phyloP scores from a whole-genome alignment of 2,113 vertebrate genomes.

The Microtus richardsoni region DNA sequence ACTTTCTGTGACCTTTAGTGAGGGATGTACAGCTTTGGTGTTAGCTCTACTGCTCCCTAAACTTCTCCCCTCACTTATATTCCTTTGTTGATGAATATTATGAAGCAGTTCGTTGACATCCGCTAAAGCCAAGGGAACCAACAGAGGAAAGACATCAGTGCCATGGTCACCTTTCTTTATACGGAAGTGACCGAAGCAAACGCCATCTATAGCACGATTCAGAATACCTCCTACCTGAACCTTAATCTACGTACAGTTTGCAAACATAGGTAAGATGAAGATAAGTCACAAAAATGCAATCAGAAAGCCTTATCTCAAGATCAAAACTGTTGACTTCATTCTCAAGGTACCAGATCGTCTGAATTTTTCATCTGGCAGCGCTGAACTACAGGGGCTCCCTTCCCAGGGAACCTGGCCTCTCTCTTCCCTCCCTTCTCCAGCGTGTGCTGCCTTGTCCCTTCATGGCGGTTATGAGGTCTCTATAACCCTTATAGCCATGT shows the following conservation, averaged over 20 bases:
- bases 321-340: neutral
- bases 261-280: neutral
- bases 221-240: neutral
- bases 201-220: neutral
- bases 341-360: neutral
- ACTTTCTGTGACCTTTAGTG: constrained; percentile 28
- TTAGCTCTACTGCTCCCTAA: neutral
- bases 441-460: neutral
- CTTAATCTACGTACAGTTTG: neutral
- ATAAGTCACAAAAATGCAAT: neutral
- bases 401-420: neutral
- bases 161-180: neutral
- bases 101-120: neutral
- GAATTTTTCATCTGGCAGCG: neutral
- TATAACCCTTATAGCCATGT: neutral
- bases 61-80: neutral
- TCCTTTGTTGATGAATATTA: neutral
- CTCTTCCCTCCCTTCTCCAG: neutral
- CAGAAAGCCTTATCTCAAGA: neutral
- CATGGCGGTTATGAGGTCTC: neutral
- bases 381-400: neutral
- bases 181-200: neutral
- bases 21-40: neutral
- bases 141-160: neutral
- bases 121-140: neutral